These are phyloP conservation scores for Enteromius mattozi DNA, from an alignment of 2,797 vertebrate genomes.

Conservation along the genomic window DNA sequence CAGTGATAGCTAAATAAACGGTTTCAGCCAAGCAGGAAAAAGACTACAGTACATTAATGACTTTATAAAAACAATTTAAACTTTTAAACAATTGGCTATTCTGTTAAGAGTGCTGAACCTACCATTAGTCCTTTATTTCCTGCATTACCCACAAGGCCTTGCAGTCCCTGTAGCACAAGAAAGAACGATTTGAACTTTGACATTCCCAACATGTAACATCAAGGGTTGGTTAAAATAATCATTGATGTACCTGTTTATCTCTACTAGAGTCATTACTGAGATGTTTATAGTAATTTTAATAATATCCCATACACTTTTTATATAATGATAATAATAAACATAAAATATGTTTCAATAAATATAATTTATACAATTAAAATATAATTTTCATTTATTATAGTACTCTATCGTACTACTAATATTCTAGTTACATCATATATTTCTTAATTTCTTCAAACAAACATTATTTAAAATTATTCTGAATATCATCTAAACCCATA, in stretches of 20 bases:
- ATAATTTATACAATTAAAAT: neutral
- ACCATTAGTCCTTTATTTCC: constrained; percentile 80
- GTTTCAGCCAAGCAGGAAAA: neutral
- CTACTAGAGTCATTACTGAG: neutral
- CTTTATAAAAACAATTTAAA: constrained; percentile 1
- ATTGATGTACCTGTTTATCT: neutral
- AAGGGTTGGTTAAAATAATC: neutral
- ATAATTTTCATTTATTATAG: neutral
- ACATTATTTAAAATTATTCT: neutral
- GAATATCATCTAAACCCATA: neutral
- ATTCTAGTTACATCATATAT: neutral
- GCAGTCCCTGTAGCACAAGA: constrained; percentile 76
- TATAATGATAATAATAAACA: neutral
- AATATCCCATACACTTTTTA: neutral
- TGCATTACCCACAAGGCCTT: constrained; percentile 72
- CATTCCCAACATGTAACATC: neutral
- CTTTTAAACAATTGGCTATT: neutral
- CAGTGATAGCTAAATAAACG: neutral
- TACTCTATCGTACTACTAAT: neutral
- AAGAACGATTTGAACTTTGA: constrained; percentile 2
- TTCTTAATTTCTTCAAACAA: neutral
- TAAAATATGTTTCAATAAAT: neutral
- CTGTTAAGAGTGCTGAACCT: constrained; percentile 62
- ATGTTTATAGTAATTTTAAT: neutral
- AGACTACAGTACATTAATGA: neutral